phyloP scores from a whole-genome alignment of 2,113 vertebrate genomes.

The Aegithalos caudatus region DNA sequence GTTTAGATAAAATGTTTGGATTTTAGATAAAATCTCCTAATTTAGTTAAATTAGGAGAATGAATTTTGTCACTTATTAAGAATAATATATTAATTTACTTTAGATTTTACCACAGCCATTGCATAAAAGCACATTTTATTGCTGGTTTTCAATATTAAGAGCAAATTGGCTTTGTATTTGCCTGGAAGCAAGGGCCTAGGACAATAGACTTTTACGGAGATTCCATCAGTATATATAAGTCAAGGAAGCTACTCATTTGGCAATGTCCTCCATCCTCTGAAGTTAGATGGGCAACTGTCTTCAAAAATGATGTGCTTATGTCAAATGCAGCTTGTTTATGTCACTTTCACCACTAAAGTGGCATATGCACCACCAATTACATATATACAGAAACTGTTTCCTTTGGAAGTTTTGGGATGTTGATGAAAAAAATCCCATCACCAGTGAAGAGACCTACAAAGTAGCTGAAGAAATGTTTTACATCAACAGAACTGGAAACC shows the following conservation, averaged over 20 bases:
- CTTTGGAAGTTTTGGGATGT: neutral
- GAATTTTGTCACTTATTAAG: neutral
- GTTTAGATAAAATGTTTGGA: neutral
- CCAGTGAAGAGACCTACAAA: neutral
- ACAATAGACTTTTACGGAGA: neutral
- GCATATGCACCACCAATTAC: neutral
- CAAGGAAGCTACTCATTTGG: neutral
- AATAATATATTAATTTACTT: neutral
- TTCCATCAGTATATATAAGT: neutral
- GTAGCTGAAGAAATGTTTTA: neutral
- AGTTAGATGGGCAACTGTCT: neutral
- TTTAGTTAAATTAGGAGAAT: neutral
- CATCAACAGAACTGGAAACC: neutral
- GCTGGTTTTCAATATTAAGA: neutral
- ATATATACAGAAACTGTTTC: neutral
- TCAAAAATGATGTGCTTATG: neutral
- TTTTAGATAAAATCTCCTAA: no score
- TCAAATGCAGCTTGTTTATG: neutral
- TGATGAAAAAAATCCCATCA: neutral
- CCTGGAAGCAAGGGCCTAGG: neutral
- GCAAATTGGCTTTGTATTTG: neutral
- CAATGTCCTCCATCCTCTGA: neutral
- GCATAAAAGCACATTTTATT: neutral
- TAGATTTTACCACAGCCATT: neutral
- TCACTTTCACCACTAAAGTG: neutral